Evolutionary conservation across 2,888 invertebrate genomes (phyloP), one percentile per base, ranked within the genome.

Genomic region (Xestia c-nigrum): DNA sequence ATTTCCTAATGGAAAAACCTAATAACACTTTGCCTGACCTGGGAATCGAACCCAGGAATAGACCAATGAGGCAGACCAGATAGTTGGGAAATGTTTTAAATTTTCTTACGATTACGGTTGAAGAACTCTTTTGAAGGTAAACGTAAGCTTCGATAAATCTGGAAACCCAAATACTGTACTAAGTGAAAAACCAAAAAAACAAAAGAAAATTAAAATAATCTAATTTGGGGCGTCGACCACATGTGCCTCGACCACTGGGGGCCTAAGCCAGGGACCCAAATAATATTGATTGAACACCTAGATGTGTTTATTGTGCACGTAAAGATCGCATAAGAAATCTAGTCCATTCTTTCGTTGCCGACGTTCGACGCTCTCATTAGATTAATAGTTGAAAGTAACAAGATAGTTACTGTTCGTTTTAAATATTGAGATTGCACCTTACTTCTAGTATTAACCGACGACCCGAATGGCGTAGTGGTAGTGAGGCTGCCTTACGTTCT

Each of bases 361-460:
- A 80, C 57, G 74, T 52, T 65, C 47, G 38, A 50, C 6, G 38
- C 64, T 24, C 24, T 55, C 55, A 14, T 47, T 55, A 5, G 24
- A 77, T 78, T 78, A 55, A 71, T 40, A 52, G 61, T 9, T 69
- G 7, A 40, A 31, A 55, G 19, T 50, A 72, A 80, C 64, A 80
- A 50, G 10, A 73, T 52, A 80, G 14, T 55, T 55, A 40, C 19
- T n/a, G 16, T 21, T 10, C 38, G 14, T 40, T 52, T 72, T 72
- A 80, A 72, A 72, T 80, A 80, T 50, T 57, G 24, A 21, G 43
- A 72, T 80, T 80, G 80, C 24, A 38, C 6, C 9, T 38, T 50
- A 72, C 9, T 31, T 19, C 0, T 19, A 2, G 21, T 50, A 4
- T n/a, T n/a, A n/a, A n/a, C n/a, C n/a, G n/a, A n/a, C n/a, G n/a